Base-by-base conservation (phyloP, 2,113 vertebrate species). In the Varanus salvator region DNA sequence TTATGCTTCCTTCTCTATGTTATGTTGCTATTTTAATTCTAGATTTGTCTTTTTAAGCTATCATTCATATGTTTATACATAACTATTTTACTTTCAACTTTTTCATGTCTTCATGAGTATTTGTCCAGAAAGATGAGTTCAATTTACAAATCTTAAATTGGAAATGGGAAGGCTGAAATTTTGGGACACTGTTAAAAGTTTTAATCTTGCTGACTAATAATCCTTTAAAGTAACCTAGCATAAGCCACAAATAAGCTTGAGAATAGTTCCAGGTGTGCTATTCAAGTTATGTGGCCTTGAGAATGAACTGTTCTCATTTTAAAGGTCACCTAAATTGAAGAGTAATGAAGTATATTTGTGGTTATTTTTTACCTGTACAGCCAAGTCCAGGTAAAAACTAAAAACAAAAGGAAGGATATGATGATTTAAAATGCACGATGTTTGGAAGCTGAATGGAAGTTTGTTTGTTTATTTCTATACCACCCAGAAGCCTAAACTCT, bases 311-410 rank as follows among this genome's bases (percentile, higher is more conserved):
- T 82, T 60, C 34, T 80, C 60, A 23, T 8, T 34, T 29, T 0
- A 0, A 19, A 52, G 38, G 4, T 27, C 4, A 69, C 57, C 66
- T 89, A 29, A 89, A 84, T 11, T 0, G 0, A 12, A 88, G 17
- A 88, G 38, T 82, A 91, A 85, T 57, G 66, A 17, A 69, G 68
- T 77, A n/a, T 80, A 68, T 52, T 91, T 86, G 54, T 72, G 15
- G 74, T 82, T 82, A 74, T 64, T 81, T 75, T 66, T 48, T 31
- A 71, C 52, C 50, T 80, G 17, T 74, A 21, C n/a, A 86, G 38
- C 17, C 48, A 80, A 57, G 27, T 48, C 17, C 1, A 2, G 68
- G 23, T 34, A 77, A 84, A 5, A 12, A 19, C 60, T 12, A 60
- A 60, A 60, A 60, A 3, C 12, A 60, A 14, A 60, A 34, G 2